Percentiles rank a stretch among this genome's conserved stretches.
These are phyloP conservation scores for Cyanoramphus novaezelandiae DNA, from an alignment of 2,113 vertebrate genomes.

Conservation along the genomic window DNA sequence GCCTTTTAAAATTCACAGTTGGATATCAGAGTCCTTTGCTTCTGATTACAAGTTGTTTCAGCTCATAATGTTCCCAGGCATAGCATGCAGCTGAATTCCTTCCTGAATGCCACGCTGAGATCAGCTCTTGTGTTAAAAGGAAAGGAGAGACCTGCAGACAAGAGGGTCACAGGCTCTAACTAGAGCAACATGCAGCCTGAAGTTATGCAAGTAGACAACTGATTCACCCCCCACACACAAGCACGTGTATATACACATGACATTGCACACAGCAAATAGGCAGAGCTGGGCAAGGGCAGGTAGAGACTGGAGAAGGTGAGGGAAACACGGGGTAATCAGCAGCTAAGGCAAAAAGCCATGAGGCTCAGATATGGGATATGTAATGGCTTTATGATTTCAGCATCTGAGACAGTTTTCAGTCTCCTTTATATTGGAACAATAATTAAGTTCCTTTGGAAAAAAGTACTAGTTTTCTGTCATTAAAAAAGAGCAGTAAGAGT, in stretches of 20 bases:
- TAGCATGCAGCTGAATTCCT: neutral
- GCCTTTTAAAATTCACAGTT: neutral
- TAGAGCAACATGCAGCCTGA: neutral
- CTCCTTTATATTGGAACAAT: neutral
- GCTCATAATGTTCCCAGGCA: neutral
- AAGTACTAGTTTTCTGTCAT: neutral
- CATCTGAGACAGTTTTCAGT: neutral
- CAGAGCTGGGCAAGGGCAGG: neutral
- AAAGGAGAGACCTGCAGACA: neutral
- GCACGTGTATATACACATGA: rapidly evolving
- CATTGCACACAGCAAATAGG: neutral
- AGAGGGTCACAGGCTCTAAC: neutral
- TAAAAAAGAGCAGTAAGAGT: neutral
- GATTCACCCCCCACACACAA: neutral
- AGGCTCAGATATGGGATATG: neutral
- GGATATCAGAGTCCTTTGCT: neutral
- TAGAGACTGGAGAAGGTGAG: neutral
- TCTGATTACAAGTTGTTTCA: neutral
- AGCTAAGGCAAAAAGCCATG: neutral
- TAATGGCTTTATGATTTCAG: neutral
- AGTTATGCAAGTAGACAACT: neutral
- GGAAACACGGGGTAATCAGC: neutral
- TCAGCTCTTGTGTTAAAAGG: neutral
- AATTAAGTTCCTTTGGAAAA: neutral
- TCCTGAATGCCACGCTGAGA: neutral